phyloP scores from a whole-genome alignment of 2,797 vertebrate species.

The Falco columbarius region DNA sequence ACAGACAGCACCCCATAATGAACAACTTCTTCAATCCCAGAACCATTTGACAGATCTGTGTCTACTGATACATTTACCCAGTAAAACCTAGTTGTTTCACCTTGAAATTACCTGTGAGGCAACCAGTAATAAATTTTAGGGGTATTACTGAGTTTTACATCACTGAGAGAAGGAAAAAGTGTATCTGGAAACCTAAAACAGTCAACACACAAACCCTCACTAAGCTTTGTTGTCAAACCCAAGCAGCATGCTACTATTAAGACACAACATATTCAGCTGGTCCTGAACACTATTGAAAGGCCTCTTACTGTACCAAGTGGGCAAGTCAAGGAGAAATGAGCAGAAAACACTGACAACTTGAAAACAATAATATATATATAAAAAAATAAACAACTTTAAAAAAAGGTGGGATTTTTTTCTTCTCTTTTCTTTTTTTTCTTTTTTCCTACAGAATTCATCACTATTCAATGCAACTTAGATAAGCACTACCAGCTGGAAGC shows the following conservation, averaged over 20 bases:
- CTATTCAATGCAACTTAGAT: not conserved
- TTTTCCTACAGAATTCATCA: not conserved
- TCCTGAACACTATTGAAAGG: not conserved
- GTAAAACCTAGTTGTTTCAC: not conserved
- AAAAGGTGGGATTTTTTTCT: not conserved
- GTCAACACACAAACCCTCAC: accelerated
- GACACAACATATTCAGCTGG: not conserved
- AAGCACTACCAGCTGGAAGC: constrained; percentile 23
- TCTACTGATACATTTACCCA: not conserved
- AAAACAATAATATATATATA: no score
- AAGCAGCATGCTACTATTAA: not conserved
- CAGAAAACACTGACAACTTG: not conserved
- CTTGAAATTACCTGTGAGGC: not conserved
- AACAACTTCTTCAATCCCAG: not conserved
- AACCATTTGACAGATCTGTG: not conserved
- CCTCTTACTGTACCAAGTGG: not conserved
- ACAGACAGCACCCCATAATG: not conserved
- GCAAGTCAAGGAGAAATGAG: not conserved
- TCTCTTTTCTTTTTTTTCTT: not conserved
- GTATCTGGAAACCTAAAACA: not conserved
- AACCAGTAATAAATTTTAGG: not conserved
- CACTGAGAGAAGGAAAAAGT: not conserved
- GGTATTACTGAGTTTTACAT: not conserved
- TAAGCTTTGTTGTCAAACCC: not conserved
- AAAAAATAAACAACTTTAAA: not conserved